A percentile compares a stretch with the other conserved stretches of the same genome.
Conservation (phyloP, 2,797 vertebrate genomes). For the Tarsius wallacei region DNA sequence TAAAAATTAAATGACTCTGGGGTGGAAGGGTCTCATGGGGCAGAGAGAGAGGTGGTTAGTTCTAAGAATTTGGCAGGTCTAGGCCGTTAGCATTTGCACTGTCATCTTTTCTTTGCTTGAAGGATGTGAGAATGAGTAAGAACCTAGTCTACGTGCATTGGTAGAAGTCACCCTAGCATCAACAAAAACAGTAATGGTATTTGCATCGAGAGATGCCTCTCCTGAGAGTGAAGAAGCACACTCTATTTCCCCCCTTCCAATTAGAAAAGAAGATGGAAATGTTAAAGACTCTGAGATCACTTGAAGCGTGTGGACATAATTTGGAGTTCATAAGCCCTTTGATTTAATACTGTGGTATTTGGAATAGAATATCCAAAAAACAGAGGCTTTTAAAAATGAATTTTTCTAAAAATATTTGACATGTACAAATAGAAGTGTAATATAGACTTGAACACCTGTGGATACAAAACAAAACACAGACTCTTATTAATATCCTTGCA, state of each 20-base stretch:
- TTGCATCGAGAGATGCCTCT: neutral
- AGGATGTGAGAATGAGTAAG: neutral
- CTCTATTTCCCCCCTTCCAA: neutral
- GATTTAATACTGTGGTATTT: neutral
- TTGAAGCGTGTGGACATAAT: neutral
- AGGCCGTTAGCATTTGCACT: neutral
- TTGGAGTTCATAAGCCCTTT: neutral
- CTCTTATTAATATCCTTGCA: neutral
- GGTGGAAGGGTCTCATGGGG: neutral
- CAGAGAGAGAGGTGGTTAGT: neutral
- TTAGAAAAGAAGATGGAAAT: neutral
- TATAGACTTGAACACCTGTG: neutral
- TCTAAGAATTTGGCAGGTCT: neutral
- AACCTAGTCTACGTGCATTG: neutral
- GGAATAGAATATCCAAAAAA: neutral
- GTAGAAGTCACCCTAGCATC: neutral
- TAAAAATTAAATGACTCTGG: slow-evolving; percentile 17
- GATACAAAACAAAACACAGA: neutral
- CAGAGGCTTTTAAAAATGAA: neutral
- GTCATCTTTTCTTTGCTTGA: neutral
- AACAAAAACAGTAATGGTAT: neutral
- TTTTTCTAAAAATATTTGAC: slow-evolving; percentile 22
- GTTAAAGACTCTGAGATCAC: neutral
- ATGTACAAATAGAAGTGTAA: neutral
- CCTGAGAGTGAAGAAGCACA: neutral